phyloP scores from a whole-genome alignment of 2,797 vertebrate species.

The Mormyrus proboscirostris region DNA sequence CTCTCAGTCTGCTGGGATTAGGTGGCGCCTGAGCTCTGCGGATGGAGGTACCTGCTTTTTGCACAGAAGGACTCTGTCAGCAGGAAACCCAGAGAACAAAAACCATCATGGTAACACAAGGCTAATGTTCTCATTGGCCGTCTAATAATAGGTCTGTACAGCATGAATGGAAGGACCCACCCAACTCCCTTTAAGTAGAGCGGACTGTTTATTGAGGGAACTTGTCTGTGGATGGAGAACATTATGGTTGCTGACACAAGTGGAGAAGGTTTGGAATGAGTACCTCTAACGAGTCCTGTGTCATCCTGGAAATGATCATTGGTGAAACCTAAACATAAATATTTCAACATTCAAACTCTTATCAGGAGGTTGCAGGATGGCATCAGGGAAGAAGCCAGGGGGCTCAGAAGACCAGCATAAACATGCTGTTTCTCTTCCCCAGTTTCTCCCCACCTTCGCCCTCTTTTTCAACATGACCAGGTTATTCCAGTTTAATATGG shows the following conservation, averaged over 20 bases:
- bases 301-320: constrained; percentile 78
- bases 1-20: background rate
- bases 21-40: background rate
- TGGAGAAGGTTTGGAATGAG: constrained; percentile 46
- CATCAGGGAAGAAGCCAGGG: constrained; percentile 45
- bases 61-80: background rate
- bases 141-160: constrained; percentile 1
- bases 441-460: constrained; percentile 11
- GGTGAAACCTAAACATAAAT: constrained; percentile 76
- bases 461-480: constrained; percentile 39
- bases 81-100: background rate
- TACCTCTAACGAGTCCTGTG: constrained; percentile 75
- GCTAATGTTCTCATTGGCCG: background rate
- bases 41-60: background rate
- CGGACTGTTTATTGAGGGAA: constrained; percentile 12
- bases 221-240: constrained; percentile 31
- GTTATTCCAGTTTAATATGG: constrained; percentile 66
- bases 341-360: constrained; percentile 59
- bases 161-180: background rate
- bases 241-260: constrained; percentile 40
- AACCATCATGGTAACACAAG: background rate
- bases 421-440: constrained; percentile 35
- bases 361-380: constrained; percentile 47
- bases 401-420: constrained; percentile 47
- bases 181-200: constrained; percentile 27